Base-by-base conservation (phyloP, 2,113 vertebrate species). In the Paracanthobrama guichenoti region DNA sequence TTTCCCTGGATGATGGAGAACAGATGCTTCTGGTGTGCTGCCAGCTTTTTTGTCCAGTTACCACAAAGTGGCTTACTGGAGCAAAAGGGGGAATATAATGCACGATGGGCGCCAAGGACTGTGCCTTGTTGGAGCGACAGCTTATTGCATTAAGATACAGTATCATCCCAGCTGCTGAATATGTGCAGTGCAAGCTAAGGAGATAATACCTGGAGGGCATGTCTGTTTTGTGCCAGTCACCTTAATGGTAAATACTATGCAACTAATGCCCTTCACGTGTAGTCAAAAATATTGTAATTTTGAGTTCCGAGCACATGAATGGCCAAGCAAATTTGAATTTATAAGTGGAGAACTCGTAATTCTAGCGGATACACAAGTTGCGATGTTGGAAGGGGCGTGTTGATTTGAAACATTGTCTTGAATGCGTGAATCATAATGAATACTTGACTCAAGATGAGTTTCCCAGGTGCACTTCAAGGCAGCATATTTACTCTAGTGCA, bases 11-110 rank as follows among this genome's bases (percentile, higher is more conserved):
- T 89, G 90, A 90, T 85, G 85, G 87, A 89, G 91, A 88, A 88
- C 93, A 93, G 92, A 93, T 92, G 91, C 86, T 84, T 28, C 42
- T 53, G 67, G 72, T 79, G 14, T 79, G 76, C 82, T 89, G 89
- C 90, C 88, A 91, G 88, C 81, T 16, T 91, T 79, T 93, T 93
- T 93, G 94, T 93, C 90, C 86, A 87, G 93, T 86, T 92, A 92
- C 92, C 20, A 87, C 48, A 79, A 81, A 89, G 90, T 88, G 72
- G 71, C 62, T 81, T 86, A 69, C 14, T 14, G 46, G 53, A 28
- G 79, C 81, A 74, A 62, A 48, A 22, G 81, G 77, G 81, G 75
- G 66, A 35, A 69, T 62, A 69, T 81, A 39, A 10, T 81, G 79
- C 57, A 84, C 5, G 24, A 83, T 20, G 60, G 39, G 80, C 16